Conservation (phyloP, 1,140 invertebrate genomes). For the Doryteuthis pealeii region DNA sequence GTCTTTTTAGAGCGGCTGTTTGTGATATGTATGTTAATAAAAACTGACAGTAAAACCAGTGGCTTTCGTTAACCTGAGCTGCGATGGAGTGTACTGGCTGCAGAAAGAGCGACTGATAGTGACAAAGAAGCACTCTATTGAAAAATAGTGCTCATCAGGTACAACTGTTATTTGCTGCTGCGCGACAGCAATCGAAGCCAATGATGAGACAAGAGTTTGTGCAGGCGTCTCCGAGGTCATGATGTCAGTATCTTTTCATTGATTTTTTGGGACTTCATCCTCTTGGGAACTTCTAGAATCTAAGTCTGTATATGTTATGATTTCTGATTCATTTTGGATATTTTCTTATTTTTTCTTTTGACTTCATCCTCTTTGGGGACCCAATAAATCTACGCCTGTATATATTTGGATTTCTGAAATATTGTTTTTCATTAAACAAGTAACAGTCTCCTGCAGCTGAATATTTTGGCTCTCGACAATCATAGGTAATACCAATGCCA, state of each 20-base stretch:
- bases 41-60: slow-evolving; percentile 70
- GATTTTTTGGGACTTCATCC: too few species aligned
- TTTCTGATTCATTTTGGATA: too few species aligned
- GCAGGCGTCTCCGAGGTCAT: slow-evolving; percentile 64
- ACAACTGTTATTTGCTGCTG: slow-evolving; percentile 74
- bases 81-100: slow-evolving; percentile 75
- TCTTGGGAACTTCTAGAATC: too few species aligned
- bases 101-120: slow-evolving; percentile 65
- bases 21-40: slow-evolving; percentile 76
- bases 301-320: too few species aligned
- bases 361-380: too few species aligned
- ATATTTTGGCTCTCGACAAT: too few species aligned
- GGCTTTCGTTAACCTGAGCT: slow-evolving; percentile 71
- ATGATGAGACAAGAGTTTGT: slow-evolving; percentile 80
- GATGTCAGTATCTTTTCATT: slow-evolving; percentile 43
- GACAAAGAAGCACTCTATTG: slow-evolving; percentile 80
- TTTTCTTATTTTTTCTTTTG: too few species aligned
- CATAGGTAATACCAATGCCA: too few species aligned
- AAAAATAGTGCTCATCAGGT: slow-evolving; percentile 71
- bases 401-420: too few species aligned
- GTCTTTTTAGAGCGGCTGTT: slow-evolving; percentile 72
- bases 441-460: too few species aligned
- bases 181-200: slow-evolving; percentile 81
- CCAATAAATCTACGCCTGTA: too few species aligned
- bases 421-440: too few species aligned